A percentile compares a stretch with the other conserved stretches of the same genome.
Evolutionary conservation across 2,113 vertebrate species (phyloP).

Genomic region (Trinectes maculatus): DNA sequence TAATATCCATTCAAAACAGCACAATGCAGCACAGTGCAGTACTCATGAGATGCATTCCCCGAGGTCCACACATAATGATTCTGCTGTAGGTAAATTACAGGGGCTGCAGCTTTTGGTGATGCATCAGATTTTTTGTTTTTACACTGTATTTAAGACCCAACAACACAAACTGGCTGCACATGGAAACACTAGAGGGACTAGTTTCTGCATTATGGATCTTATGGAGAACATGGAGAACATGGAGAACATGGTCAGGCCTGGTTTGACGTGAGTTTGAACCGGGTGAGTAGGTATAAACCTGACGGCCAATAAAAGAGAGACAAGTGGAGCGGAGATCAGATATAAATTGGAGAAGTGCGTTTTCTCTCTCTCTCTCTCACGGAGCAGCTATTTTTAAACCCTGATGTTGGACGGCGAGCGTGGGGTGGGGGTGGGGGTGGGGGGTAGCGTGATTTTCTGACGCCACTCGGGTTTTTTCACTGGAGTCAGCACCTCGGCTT

Average conservation of each 20-base stretch:
- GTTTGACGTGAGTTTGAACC: constrained; percentile 42
- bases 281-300: constrained; percentile 57
- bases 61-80: constrained; percentile 22
- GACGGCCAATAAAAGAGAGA: constrained; percentile 54
- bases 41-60: constrained; percentile 9
- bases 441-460: constrained; percentile 54
- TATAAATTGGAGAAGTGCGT: constrained; percentile 44
- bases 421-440: constrained; percentile 53
- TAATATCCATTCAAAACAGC: constrained; percentile 21
- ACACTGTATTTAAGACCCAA: constrained; percentile 3
- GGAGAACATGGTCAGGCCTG: constrained; percentile 21
- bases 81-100: constrained; percentile 14
- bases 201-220: constrained; percentile 49
- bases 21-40: background rate
- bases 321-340: constrained; percentile 42
- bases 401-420: constrained; percentile 57
- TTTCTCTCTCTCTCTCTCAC: no score
- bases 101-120: constrained; percentile 9
- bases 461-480: constrained; percentile 38
- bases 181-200: constrained; percentile 22
- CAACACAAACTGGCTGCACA: constrained; percentile 1
- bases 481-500: constrained; percentile 72
- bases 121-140: constrained; percentile 5
- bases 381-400: constrained; percentile 67
- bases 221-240: constrained; percentile 46